Evolutionary conservation across 23 tunicate genomes (phyloP).

Genomic region (Diplosoma virens): DNA sequence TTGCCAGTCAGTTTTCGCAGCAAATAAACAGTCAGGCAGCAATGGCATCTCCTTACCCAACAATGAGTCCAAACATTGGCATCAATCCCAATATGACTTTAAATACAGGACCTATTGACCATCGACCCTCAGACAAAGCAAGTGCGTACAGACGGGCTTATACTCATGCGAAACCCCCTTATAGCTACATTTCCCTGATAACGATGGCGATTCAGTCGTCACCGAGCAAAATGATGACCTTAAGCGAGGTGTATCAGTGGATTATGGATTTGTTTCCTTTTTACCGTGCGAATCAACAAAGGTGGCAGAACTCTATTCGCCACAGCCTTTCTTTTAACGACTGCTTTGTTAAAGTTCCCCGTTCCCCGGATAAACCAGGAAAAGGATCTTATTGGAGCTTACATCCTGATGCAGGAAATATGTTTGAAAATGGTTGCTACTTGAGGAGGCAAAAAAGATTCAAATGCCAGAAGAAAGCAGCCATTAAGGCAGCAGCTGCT

Average conservation of each 20-base stretch:
- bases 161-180: constrained; percentile 94
- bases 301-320: constrained; percentile 98
- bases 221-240: constrained; percentile 89
- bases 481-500: constrained; percentile 55
- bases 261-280: constrained; percentile 98
- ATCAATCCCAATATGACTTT: constrained; percentile 80
- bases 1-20: constrained; percentile 44
- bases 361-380: constrained; percentile 97
- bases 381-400: constrained; percentile 99
- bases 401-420: constrained; percentile 98
- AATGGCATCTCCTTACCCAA: constrained; percentile 49
- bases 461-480: constrained; percentile 82
- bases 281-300: constrained; percentile 92
- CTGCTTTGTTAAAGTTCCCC: constrained; percentile 95
- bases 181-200: constrained; percentile 86
- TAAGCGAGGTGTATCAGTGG: constrained; percentile 98
- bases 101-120: constrained; percentile 50
- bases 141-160: constrained; percentile 67
- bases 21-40: constrained; percentile 41
- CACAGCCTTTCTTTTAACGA: constrained; percentile 98
- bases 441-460: constrained; percentile 92
- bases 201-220: constrained; percentile 92
- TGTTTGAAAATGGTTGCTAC: constrained; percentile 99
- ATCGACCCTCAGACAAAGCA: constrained; percentile 36
- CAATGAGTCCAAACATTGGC: constrained; percentile 72